A percentile compares a stretch with the other conserved stretches of the same genome.
These are phyloP conservation scores for Herpetotheres cachinnans DNA, from an alignment of 2,113 vertebrate species.

Conservation along the genomic window DNA sequence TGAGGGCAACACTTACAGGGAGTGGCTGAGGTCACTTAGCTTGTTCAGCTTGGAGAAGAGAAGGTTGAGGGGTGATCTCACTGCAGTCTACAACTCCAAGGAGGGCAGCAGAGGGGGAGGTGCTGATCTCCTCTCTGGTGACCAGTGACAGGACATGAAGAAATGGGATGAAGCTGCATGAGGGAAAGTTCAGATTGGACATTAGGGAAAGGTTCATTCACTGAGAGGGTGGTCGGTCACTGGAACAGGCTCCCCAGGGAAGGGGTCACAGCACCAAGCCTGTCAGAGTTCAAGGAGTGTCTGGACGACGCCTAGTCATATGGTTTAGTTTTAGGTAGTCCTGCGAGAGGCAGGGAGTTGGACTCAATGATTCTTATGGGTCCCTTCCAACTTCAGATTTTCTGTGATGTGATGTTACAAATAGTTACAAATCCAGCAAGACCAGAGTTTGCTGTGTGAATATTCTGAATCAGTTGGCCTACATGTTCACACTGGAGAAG, in stretches of 20 bases:
- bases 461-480: not conserved
- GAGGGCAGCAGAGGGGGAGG: rapidly evolving
- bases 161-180: not conserved
- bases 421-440: not conserved
- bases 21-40: not conserved
- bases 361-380: not conserved
- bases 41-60: not conserved
- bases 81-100: not conserved
- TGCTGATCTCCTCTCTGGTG: not conserved
- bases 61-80: not conserved
- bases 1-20: rapidly evolving
- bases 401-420: not conserved
- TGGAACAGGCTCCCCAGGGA: no score
- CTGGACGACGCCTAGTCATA: not conserved
- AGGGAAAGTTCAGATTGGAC: no score
- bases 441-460: not conserved
- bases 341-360: not conserved
- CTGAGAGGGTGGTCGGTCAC: no score
- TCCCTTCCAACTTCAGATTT: not conserved
- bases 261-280: no score
- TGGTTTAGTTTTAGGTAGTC: not conserved
- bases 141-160: not conserved
- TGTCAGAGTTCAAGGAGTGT: not conserved
- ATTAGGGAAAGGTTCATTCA: no score
- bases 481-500: not conserved